Evolutionary conservation across 2,113 vertebrate genomes (phyloP).

Genomic region (Delphinus delphis): DNA sequence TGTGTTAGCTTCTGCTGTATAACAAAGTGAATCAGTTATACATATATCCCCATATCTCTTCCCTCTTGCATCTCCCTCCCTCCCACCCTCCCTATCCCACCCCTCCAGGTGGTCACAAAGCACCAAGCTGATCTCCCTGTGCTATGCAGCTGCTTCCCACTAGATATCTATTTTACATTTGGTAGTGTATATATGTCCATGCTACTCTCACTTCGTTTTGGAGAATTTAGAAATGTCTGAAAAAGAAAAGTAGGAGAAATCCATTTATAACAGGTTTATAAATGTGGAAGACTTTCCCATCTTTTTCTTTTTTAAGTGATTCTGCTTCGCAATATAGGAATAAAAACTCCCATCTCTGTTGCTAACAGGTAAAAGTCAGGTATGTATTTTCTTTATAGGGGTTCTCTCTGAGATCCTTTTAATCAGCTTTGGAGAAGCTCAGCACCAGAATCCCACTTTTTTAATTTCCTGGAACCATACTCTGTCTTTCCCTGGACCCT

Average conservation of each 20-base stretch:
- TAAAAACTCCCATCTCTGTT: neutral
- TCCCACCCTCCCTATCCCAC: too few relatives aligned
- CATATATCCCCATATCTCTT: too few relatives aligned
- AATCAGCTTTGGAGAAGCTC: neutral
- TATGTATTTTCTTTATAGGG: neutral
- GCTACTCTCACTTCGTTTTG: too few relatives aligned
- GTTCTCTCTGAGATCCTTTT: neutral
- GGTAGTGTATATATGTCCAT: too few relatives aligned
- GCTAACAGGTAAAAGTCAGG: neutral
- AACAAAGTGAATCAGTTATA: too few relatives aligned
- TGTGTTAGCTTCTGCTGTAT: too few relatives aligned
- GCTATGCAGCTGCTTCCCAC: too few relatives aligned
- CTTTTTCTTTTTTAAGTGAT: neutral
- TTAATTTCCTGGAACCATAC: neutral
- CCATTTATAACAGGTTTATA: neutral
- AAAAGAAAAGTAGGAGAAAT: neutral
- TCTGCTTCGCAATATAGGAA: neutral
- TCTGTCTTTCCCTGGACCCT: neutral
- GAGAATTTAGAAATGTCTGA: neutral
- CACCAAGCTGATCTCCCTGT: too few relatives aligned
- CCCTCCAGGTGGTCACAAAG: too few relatives aligned
- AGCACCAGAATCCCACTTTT: neutral
- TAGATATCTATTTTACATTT: too few relatives aligned
- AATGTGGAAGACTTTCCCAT: too few relatives aligned
- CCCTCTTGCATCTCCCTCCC: too few relatives aligned